Evolutionary conservation across 2,113 vertebrate genomes (phyloP).

Genomic region (Nothobranchius kuhntae): DNA sequence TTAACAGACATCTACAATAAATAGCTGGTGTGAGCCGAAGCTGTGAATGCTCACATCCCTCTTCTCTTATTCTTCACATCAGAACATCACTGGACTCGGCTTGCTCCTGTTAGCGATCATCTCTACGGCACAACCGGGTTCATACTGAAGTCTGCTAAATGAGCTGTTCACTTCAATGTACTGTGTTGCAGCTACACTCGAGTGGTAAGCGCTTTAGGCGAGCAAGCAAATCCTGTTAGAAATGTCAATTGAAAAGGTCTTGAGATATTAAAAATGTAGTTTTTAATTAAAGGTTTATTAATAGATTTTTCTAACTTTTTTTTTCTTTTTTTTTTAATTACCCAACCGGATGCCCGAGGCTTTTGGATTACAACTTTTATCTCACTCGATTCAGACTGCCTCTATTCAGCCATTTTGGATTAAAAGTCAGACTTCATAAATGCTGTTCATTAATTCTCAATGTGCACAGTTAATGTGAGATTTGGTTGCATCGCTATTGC

Average conservation of each 20-base stretch:
- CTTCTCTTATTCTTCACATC: not conserved
- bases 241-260: conserved; percentile 81
- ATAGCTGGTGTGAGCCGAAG: not conserved
- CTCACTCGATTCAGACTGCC: conserved; percentile 74
- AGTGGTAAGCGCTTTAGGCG: conserved; percentile 73
- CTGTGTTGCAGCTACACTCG: conserved; percentile 59
- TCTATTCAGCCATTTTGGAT: conserved; percentile 77
- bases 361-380: conserved; percentile 80
- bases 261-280: conserved; percentile 82
- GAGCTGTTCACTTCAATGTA: conserved; percentile 60
- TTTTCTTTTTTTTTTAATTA: conserved; percentile 75
- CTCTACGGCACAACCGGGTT: conserved; percentile 29
- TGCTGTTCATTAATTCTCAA: conserved; percentile 76
- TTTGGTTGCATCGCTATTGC: conserved; percentile 58
- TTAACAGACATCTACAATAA: not conserved
- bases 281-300: conserved; percentile 85
- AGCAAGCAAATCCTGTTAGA: conserved; percentile 78
- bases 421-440: conserved; percentile 79
- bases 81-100: not conserved
- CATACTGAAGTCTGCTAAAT: conserved; percentile 54
- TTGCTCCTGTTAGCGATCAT: conserved; percentile 46
- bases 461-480: conserved; percentile 68
- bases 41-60: not conserved
- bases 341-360: conserved; percentile 76
- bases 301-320: conserved; percentile 83